phyloP scores from a whole-genome alignment of 2,113 vertebrate genomes.

The Gymnogyps californianus region DNA sequence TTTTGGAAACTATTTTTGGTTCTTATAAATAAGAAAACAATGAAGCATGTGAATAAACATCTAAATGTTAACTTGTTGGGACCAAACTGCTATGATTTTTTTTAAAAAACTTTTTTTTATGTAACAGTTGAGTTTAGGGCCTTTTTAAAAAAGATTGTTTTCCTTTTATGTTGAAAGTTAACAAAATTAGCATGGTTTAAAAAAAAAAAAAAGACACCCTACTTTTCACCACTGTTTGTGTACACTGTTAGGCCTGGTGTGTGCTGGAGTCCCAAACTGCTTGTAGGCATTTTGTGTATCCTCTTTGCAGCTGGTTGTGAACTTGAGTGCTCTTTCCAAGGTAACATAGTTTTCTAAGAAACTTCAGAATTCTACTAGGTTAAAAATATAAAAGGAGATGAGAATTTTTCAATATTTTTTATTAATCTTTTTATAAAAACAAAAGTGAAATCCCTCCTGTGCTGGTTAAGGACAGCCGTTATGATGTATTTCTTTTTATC shows the following conservation, averaged over 20 bases:
- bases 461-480: slow-evolving; percentile 37
- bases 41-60: slow-evolving; percentile 80
- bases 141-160: slow-evolving; percentile 58
- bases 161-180: slow-evolving; percentile 57
- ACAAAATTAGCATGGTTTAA: slow-evolving; percentile 49
- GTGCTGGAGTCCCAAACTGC: slow-evolving; percentile 49
- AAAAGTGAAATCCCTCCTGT: slow-evolving; percentile 63
- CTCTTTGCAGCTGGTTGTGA: slow-evolving; percentile 61
- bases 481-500: slow-evolving; percentile 34
- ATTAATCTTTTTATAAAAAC: slow-evolving; percentile 82
- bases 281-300: slow-evolving; percentile 60
- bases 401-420: slow-evolving; percentile 82
- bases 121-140: slow-evolving; percentile 70
- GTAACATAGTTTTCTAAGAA: slow-evolving; percentile 75
- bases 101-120: slow-evolving; percentile 11
- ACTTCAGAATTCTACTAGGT: slow-evolving; percentile 72
- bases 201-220: not conserved
- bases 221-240: not conserved
- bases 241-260: slow-evolving; percentile 46
- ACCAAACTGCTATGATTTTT: slow-evolving; percentile 74
- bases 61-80: slow-evolving; percentile 75
- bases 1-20: slow-evolving; percentile 72
- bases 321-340: slow-evolving; percentile 67
- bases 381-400: slow-evolving; percentile 69
- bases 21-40: slow-evolving; percentile 63